These are phyloP conservation scores for Chrysotoxum bicinctum DNA, from an alignment of 2,888 invertebrate species.

Conservation along the genomic window DNA sequence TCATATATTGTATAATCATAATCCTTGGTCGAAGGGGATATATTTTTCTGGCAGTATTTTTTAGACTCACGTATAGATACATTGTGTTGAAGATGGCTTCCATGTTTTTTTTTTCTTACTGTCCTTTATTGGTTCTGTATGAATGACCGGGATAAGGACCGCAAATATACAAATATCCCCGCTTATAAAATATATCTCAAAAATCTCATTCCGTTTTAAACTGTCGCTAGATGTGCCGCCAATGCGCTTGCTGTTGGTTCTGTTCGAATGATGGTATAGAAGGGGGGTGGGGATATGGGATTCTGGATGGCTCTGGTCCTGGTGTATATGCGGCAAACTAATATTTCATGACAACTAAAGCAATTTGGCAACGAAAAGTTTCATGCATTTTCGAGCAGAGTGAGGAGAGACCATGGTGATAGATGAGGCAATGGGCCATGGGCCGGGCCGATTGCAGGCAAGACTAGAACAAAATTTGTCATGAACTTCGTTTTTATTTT, in stretches of 20 bases:
- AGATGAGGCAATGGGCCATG: slow-evolving; percentile 50
- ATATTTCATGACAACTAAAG: slow-evolving; percentile 76
- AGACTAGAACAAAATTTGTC: slow-evolving; percentile 63
- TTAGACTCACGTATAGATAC: slow-evolving; percentile 1
- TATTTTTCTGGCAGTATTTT: slow-evolving; percentile 4
- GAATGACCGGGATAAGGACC: slow-evolving; percentile 64
- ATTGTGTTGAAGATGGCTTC: slow-evolving; percentile 12
- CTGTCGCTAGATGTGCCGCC: slow-evolving; percentile 56
- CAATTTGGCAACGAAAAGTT: slow-evolving; percentile 76
- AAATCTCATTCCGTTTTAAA: slow-evolving; percentile 67
- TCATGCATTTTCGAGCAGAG: slow-evolving; percentile 69
- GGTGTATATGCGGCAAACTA: slow-evolving; percentile 74
- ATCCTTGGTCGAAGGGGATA: slow-evolving; percentile 17
- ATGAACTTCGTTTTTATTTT: slow-evolving; percentile 49
- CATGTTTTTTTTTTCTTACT: slow-evolving; percentile 2
- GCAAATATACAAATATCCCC: slow-evolving; percentile 72
- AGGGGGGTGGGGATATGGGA: background rate
- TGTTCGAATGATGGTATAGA: background rate
- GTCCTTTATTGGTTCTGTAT: slow-evolving; percentile 52
- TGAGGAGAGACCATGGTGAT: slow-evolving; percentile 46
- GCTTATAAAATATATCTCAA: slow-evolving; percentile 68
- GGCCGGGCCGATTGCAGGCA: slow-evolving; percentile 34
- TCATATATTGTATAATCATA: slow-evolving; percentile 1
- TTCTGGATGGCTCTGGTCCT: slow-evolving; percentile 25
- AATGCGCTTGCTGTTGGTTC: slow-evolving; percentile 38